Evolutionary conservation across 2,888 invertebrate genomes (phyloP).

Genomic region (Andrena haemorrhoa): DNA sequence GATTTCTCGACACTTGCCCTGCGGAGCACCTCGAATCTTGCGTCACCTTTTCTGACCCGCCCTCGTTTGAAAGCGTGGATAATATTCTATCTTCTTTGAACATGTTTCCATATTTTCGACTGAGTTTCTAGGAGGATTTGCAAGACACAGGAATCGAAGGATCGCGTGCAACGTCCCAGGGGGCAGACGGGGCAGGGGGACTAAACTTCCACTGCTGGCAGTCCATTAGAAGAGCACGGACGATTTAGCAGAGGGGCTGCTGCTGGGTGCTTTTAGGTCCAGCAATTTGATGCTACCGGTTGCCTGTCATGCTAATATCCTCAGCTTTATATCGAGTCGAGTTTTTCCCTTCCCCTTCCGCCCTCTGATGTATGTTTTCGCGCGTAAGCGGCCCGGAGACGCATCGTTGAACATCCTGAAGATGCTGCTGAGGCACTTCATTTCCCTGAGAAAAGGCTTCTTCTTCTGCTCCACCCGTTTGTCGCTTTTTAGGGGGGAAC

Average conservation of each 20-base stretch:
- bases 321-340: conserved; percentile 72
- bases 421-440: neutral
- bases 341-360: conserved; percentile 52
- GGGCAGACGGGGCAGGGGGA: conserved; percentile 48
- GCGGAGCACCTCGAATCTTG: no score
- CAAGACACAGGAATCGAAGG: neutral
- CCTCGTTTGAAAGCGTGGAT: no score
- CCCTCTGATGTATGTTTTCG: conserved; percentile 51
- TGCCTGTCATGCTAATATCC: conserved; percentile 84
- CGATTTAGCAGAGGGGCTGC: conserved; percentile 80
- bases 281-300: conserved; percentile 81
- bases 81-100: neutral
- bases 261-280: conserved; percentile 79
- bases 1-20: no score
- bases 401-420: conserved; percentile 55
- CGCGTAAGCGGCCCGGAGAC: conserved; percentile 46
- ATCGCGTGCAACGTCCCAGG: neutral
- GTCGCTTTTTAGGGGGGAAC: neutral
- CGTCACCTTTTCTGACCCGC: no score
- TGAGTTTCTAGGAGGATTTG: neutral
- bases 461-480: neutral
- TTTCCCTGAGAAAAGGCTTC: conserved; percentile 19
- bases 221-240: conserved; percentile 83
- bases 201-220: conserved; percentile 78
- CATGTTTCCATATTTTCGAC: neutral